Conservation (phyloP, 1,140 invertebrate species). For the Acromyrmex echinatior region DNA sequence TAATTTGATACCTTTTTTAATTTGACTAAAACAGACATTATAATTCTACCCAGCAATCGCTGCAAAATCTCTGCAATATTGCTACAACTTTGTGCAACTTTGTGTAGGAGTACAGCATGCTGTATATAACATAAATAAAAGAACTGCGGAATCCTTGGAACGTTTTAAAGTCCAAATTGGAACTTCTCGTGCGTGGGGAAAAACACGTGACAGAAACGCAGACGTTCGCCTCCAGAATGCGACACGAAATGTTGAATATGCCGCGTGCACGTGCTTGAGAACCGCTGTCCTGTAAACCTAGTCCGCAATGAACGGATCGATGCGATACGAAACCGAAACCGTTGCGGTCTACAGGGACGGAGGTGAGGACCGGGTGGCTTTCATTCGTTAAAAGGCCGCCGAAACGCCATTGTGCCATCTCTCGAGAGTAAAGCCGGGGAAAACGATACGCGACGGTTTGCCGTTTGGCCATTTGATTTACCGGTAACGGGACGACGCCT, state of each 20-base stretch:
- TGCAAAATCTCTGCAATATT: too few species aligned
- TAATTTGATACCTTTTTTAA: background rate
- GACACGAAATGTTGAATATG: background rate
- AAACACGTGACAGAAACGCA: background rate
- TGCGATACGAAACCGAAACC: conserved; percentile 56
- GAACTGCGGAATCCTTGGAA: background rate
- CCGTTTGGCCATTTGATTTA: conserved; percentile 67
- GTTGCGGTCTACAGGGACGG: conserved; percentile 16
- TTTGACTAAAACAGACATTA: background rate
- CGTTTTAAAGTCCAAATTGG: background rate
- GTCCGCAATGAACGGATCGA: conserved; percentile 11
- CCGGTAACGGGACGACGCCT: conserved; percentile 54
- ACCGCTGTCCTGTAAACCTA: conserved; percentile 36
- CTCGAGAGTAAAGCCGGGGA: conserved; percentile 14
- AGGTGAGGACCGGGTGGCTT: conserved; percentile 36
- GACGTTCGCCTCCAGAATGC: background rate
- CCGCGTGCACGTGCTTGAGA: conserved; percentile 34
- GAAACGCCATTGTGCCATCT: conserved; percentile 62
- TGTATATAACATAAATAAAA: background rate
- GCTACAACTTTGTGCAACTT: too few species aligned
- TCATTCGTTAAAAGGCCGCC: conserved; percentile 65
- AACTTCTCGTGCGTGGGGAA: background rate
- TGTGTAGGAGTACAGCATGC: too few species aligned
- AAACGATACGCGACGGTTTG: conserved; percentile 48
- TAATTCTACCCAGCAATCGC: background rate